Evolutionary conservation across 2,797 vertebrate genomes (phyloP).

Genomic region (Paramormyrops hopkinsi): DNA sequence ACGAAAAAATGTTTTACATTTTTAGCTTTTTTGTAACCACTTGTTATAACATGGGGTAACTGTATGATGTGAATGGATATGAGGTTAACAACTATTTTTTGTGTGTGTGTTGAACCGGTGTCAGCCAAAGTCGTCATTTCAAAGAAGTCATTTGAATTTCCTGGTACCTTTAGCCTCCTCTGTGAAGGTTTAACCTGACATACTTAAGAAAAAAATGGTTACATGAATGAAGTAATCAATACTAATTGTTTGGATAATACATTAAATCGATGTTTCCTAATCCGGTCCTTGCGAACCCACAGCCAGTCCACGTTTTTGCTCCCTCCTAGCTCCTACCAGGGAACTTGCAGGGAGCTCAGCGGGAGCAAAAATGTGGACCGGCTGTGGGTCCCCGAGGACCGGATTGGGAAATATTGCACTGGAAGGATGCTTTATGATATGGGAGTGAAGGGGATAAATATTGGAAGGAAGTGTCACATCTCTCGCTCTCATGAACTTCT

Average conservation of each 20-base stretch:
- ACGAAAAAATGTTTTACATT: background rate
- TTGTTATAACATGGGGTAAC: background rate
- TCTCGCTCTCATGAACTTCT: background rate
- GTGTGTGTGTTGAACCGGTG: background rate
- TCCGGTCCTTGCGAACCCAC: background rate
- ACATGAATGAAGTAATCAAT: background rate
- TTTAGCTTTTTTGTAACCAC: background rate
- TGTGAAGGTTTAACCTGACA: background rate
- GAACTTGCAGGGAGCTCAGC: background rate
- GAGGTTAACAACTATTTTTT: background rate
- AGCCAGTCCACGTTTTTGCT: background rate
- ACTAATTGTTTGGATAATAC: background rate
- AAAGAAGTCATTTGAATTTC: background rate
- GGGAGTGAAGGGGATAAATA: background rate
- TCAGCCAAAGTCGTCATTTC: background rate
- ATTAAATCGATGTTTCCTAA: background rate
- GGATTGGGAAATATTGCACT: background rate
- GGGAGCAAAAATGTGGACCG: background rate
- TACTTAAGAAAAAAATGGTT: background rate
- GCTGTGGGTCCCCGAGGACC: background rate
- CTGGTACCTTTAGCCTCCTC: background rate
- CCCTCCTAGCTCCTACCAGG: background rate
- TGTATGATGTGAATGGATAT: background rate
- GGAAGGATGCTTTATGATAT: background rate
- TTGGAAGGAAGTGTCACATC: background rate